Conservation (phyloP, 2,797 vertebrate genomes). For the Tachyglossus aculeatus region DNA sequence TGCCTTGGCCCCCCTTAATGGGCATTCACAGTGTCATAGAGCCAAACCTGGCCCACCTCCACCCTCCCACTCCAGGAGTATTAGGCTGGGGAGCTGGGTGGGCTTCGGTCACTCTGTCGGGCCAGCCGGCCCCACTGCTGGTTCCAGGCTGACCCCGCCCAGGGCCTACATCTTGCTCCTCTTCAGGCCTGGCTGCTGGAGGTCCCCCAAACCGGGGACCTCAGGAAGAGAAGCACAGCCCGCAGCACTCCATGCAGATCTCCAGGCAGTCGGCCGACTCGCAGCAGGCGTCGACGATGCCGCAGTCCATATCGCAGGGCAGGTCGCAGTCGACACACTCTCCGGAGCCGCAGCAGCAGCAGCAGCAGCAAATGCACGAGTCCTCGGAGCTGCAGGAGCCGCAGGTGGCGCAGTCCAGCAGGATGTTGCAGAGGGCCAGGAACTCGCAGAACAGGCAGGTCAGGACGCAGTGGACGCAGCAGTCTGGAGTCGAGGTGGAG, state of each 20-base stretch:
- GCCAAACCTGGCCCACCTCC: no score
- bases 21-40: no score
- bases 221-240: slow-evolving; percentile 98
- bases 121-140: background rate
- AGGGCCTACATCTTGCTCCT: background rate
- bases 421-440: slow-evolving; percentile 93
- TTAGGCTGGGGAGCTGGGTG: no score
- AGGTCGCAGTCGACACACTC: slow-evolving; percentile 95
- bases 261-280: slow-evolving; percentile 98
- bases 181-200: background rate
- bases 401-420: slow-evolving; percentile 95
- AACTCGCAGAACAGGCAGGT: slow-evolving; percentile 98
- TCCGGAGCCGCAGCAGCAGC: slow-evolving; percentile 93
- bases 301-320: slow-evolving; percentile 98
- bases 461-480: slow-evolving; percentile 97
- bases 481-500: slow-evolving; percentile 73
- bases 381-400: slow-evolving; percentile 92
- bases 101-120: background rate
- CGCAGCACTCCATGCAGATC: slow-evolving; percentile 99
- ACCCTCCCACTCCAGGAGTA: no score
- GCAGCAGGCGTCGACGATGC: slow-evolving; percentile 97
- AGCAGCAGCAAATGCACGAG: slow-evolving; percentile 88
- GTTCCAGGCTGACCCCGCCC: background rate
- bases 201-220: background rate
- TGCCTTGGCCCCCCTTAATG: background rate